Percentiles rank a stretch among this genome's conserved stretches.
phyloP scores from a whole-genome alignment of 2,797 vertebrate genomes.

The Liasis olivaceus region DNA sequence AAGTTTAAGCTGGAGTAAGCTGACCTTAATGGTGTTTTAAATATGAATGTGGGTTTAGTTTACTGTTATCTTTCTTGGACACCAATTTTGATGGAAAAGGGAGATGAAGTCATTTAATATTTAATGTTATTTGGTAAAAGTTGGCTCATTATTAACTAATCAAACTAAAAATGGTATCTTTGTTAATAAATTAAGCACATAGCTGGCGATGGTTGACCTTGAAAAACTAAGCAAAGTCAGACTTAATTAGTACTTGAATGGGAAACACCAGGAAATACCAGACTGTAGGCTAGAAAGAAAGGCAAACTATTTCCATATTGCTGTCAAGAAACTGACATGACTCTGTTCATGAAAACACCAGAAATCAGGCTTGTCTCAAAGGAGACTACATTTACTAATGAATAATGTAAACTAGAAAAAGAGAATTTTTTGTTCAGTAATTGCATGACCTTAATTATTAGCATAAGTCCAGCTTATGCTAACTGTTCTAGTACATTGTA shows the following conservation, averaged over 20 bases:
- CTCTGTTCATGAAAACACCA: not conserved
- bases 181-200: not conserved
- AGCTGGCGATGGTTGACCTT: not conserved
- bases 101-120: not conserved
- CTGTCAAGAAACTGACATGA: not conserved
- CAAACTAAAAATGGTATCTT: not conserved
- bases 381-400: not conserved
- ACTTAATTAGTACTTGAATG: not conserved
- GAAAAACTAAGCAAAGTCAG: not conserved
- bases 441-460: slow-evolving; percentile 17
- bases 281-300: not conserved
- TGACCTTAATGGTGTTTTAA: not conserved
- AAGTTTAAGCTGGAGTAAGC: not conserved
- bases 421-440: slow-evolving; percentile 11
- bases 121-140: not conserved
- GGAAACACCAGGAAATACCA: not conserved
- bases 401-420: not conserved
- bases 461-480: not conserved
- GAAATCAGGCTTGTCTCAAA: not conserved
- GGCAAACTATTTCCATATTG: not conserved
- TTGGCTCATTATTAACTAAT: not conserved
- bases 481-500: not conserved
- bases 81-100: not conserved
- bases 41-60: not conserved
- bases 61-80: not conserved